Base-by-base conservation (phyloP, 1,140 invertebrate species). In the Diuraphis noxia region DNA sequence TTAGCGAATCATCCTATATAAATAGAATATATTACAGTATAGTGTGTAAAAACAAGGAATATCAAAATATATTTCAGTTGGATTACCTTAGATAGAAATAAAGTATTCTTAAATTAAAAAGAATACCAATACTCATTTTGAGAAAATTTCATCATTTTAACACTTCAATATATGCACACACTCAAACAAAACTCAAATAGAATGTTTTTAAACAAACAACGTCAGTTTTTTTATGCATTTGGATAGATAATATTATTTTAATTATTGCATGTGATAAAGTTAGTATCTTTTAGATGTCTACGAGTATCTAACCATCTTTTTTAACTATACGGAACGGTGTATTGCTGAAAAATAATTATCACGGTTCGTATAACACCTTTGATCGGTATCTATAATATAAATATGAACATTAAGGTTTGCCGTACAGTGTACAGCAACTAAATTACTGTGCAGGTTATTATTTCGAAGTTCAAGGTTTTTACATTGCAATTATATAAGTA, bases 391-490 rank as follows among this genome's bases (percentile, higher is more conserved):
- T 72, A 72, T 72, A 30, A n/a, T 30, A 9, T 56, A 56, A 56
- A 30, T 30, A n/a, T n/a, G n/a, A 5, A 72, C n/a, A n/a, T 72
- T 72, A n/a, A 72, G 56, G 30, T n/a, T 72, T 72, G 10, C 56
- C 17, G n/a, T 63, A 38, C 77, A 40, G 19, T n/a, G n/a, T 63
- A 38, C 77, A 40, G 19, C 17, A 10, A 85, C 30, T 36, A 72
- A n/a, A 63, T 63, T n/a, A n/a, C 13, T 0, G 52, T 63, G 10
- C 30, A n/a, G 19, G 30, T 46, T 85, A 85, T 46, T 85, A 85
- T 85, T 85, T 85, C 43, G 17, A 49, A 49, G 17, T 85, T 85
- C 84, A 85, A 85, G 84, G 41, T 85, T 85, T 34, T 84, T 34
- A 43, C 25, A 30, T 2, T n/a, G 13, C 25, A 82, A 82, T 43